These are phyloP conservation scores for Gymnorhina tibicen DNA, from an alignment of 2,113 vertebrate genomes.

Conservation along the genomic window DNA sequence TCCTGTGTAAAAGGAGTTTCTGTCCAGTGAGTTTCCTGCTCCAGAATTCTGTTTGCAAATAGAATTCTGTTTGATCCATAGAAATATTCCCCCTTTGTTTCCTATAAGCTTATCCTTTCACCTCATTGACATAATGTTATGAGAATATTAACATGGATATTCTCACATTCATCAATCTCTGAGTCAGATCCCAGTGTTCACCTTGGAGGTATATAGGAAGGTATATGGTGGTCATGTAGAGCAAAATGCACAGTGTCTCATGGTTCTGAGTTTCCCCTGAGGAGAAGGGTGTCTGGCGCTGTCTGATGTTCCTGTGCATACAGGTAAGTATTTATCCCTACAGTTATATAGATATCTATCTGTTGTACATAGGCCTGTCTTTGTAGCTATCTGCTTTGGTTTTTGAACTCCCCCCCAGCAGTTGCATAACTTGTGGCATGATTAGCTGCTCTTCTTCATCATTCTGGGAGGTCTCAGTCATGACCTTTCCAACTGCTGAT, in stretches of 20 bases:
- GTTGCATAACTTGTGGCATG: slow-evolving; percentile 37
- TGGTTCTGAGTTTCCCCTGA: slow-evolving; percentile 43
- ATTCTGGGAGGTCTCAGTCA: slow-evolving; percentile 56
- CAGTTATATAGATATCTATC: slow-evolving; percentile 56
- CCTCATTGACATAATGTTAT: not conserved
- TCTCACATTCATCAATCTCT: not conserved
- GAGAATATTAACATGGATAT: not conserved
- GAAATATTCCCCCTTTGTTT: not conserved
- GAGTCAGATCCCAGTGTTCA: not conserved
- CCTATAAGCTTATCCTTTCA: not conserved
- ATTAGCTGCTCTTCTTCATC: slow-evolving; percentile 41
- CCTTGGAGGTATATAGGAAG: not conserved
- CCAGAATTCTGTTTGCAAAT: not conserved
- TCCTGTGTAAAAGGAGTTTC: not conserved
- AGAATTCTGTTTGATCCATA: not conserved
- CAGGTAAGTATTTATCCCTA: slow-evolving; percentile 58
- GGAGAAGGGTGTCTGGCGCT: slow-evolving; percentile 50
- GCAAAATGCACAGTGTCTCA: not conserved
- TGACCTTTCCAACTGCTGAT: slow-evolving; percentile 43
- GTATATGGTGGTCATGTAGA: slow-evolving; percentile 37
- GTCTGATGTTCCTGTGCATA: slow-evolving; percentile 55
- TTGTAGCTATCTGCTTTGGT: slow-evolving; percentile 28
- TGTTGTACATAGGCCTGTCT: slow-evolving; percentile 25
- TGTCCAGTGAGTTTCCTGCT: not conserved
- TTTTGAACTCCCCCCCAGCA: not conserved